These are phyloP conservation scores for Acanthosepion lycidas DNA, from an alignment of 2,888 invertebrate genomes.

Conservation along the genomic window DNA sequence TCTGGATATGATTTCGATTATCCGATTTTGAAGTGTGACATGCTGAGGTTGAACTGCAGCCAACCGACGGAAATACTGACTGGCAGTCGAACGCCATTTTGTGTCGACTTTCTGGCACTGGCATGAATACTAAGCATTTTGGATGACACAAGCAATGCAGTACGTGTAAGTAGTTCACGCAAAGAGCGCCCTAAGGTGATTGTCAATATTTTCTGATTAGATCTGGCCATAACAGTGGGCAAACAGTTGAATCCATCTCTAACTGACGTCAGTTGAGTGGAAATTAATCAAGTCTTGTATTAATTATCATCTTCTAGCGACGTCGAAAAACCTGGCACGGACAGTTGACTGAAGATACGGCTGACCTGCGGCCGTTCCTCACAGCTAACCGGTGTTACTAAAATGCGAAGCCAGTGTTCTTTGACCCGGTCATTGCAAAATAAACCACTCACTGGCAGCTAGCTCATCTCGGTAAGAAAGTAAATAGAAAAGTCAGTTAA, in stretches of 20 bases:
- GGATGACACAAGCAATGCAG: background rate
- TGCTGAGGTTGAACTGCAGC: background rate
- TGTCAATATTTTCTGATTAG: slow-evolving; percentile 21
- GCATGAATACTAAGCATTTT: slow-evolving; percentile 33
- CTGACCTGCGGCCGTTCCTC: background rate
- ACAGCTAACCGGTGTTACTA: background rate
- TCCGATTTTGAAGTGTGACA: background rate
- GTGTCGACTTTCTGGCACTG: background rate
- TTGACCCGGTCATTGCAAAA: background rate
- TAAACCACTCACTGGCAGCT: background rate
- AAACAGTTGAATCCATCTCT: background rate
- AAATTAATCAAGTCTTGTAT: background rate
- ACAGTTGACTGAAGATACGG: background rate
- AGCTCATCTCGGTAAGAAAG: background rate
- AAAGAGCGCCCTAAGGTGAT: background rate
- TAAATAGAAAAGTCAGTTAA: background rate
- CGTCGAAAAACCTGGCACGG: background rate
- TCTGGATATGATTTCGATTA: background rate
- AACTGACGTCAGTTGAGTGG: slow-evolving; percentile 2
- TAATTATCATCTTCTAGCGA: background rate
- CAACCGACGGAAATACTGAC: background rate
- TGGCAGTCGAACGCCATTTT: slow-evolving; percentile 2
- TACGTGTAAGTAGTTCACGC: background rate
- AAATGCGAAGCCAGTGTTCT: background rate
- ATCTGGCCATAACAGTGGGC: background rate